Conservation (phyloP, 2,113 vertebrate genomes). For the Redunca redunca region DNA sequence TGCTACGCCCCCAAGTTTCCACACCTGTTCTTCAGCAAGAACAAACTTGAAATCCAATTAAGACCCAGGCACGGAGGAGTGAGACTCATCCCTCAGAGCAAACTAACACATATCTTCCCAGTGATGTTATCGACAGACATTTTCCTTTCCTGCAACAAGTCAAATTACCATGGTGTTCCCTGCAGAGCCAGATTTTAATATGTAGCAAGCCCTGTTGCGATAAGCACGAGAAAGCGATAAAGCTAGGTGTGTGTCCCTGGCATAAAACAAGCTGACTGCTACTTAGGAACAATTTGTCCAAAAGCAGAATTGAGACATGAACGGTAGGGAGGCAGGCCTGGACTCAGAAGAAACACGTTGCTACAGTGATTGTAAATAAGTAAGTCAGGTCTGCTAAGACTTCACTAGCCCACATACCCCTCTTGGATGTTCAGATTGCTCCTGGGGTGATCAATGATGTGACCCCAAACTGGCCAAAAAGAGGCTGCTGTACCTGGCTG, state of each 20-base stretch:
- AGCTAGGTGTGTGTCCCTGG: background rate
- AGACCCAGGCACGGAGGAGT: background rate
- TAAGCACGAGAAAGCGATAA: slow-evolving; percentile 48
- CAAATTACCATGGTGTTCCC: slow-evolving; percentile 15
- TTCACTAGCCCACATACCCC: background rate
- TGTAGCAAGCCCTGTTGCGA: background rate
- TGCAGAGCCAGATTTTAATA: slow-evolving; percentile 55
- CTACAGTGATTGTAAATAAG: background rate
- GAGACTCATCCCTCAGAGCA: slow-evolving; percentile 4
- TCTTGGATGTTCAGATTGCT: background rate
- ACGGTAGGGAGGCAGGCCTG: background rate
- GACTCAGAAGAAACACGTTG: background rate
- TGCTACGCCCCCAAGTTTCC: background rate
- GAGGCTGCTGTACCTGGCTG: background rate
- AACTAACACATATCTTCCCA: background rate
- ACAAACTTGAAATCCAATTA: slow-evolving; percentile 63
- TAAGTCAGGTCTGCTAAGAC: background rate
- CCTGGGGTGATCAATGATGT: background rate
- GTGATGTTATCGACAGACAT: slow-evolving; percentile 18
- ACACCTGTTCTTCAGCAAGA: background rate
- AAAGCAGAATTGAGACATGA: background rate
- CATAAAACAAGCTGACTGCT: slow-evolving; percentile 10
- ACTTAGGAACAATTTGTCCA: slow-evolving; percentile 6
- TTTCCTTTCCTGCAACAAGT: slow-evolving; percentile 1
- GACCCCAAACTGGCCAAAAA: background rate